Conservation (phyloP, 1,140 invertebrate species). For the Globodera ellingtonae region DNA sequence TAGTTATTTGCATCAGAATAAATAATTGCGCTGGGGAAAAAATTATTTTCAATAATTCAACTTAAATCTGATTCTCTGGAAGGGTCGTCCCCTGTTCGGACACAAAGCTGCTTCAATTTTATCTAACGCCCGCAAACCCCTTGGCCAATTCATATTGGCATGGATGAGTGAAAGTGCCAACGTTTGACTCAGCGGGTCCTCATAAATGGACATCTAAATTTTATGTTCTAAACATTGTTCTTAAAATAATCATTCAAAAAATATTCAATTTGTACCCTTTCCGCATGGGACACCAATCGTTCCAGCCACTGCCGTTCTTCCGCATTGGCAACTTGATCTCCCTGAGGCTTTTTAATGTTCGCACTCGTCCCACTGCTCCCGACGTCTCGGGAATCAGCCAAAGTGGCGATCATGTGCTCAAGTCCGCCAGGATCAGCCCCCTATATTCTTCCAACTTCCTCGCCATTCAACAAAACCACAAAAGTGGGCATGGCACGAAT, state of each 20-base stretch:
- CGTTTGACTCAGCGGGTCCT: constrained; percentile 51
- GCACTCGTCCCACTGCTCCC: neutral
- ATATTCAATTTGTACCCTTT: constrained; percentile 14
- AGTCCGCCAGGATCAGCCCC: constrained; percentile 46
- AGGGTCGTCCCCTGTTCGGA: too few relatives aligned
- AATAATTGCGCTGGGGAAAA: too few relatives aligned
- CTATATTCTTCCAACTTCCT: constrained; percentile 45
- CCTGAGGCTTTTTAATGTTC: constrained; percentile 6
- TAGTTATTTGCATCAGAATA: too few relatives aligned
- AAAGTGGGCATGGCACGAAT: constrained; percentile 59
- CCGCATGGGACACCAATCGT: constrained; percentile 20
- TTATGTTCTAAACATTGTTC: constrained; percentile 6
- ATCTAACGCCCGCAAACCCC: too few relatives aligned
- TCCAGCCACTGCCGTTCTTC: constrained; percentile 42
- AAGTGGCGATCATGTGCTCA: constrained; percentile 25
- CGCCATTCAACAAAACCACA: constrained; percentile 41
- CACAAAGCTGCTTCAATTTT: too few relatives aligned
- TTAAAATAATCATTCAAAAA: constrained; percentile 15
- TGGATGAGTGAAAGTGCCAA: constrained; percentile 57
- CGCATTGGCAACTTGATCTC: constrained; percentile 37
- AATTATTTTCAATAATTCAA: too few relatives aligned
- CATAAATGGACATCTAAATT: constrained; percentile 49
- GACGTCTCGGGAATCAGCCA: constrained; percentile 8
- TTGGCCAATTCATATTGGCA: too few relatives aligned
- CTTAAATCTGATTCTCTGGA: too few relatives aligned